Base-by-base conservation (phyloP, 2,888 invertebrate species). In the Ophion obscuratus region DNA sequence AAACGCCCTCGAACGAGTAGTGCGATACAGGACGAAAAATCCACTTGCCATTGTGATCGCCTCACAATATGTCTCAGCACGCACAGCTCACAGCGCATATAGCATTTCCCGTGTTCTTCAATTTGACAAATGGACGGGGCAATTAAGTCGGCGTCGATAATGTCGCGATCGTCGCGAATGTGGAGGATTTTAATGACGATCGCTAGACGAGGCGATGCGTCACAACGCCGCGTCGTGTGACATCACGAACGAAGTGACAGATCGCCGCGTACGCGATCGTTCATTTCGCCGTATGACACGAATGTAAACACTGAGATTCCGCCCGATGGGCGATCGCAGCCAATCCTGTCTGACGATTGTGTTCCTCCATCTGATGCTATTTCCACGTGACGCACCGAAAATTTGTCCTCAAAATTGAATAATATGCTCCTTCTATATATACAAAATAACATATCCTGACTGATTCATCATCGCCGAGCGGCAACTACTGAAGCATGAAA, bases 191-290 rank as follows among this genome's bases (percentile, higher is more conserved):
- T 61, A 75, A 75, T 75, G 59, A 73, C 47, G 53, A 70, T 64
- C 36, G 47, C 47, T 11, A 31, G 76, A 81, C 40, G 20, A 40
- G 53, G 14, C 66, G 47, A 62, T 53, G 14, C 47, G 3, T 47
- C 47, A 3, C 7, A 47, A 47, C 47, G 2, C 47, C 47, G 47
- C 27, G 47, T 62, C 75, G 59, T 76, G 36, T 20, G 53, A 62
- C 62, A 81, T 76, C 62, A 76, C 70, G 24, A 40, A 62, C 47
- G 68, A 44, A 70, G 70, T 24, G 74, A 81, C 44, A 24, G 36
- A 62, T 81, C 61, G 14, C 47, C 20, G 10, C 47, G 14, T 14
- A 4, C 36, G 62, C 74, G 24, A 75, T 36, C 61, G 31, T 57
- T 14, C 27, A 62, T 47, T 68, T 31, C 14, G 20, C 20, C 31